Conservation (phyloP, 2,113 vertebrate genomes). For the Paramormyrops kingsleyae region DNA sequence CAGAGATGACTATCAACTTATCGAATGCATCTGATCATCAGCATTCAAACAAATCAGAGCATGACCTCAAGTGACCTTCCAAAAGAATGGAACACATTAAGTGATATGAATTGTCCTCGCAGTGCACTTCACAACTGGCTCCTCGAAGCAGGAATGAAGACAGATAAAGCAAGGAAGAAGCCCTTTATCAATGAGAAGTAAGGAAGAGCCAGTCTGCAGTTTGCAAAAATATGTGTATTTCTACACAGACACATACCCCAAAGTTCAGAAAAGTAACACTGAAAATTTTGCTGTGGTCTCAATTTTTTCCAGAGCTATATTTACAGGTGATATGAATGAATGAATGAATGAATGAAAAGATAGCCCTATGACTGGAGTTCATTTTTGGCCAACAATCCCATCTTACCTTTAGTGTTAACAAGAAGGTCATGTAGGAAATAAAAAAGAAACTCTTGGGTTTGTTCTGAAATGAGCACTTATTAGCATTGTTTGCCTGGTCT, state of each 20-base stretch:
- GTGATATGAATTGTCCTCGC: background rate
- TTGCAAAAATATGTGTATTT: background rate
- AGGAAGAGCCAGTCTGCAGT: background rate
- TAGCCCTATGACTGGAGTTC: background rate
- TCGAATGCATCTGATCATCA: no score
- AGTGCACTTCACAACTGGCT: background rate
- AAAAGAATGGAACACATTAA: background rate
- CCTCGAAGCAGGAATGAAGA: background rate
- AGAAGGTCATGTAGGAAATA: background rate
- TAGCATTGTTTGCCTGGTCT: background rate
- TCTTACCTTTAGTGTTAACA: background rate
- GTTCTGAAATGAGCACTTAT: background rate
- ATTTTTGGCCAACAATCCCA: background rate
- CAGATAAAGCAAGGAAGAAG: background rate
- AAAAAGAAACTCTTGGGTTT: background rate
- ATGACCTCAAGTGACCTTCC: background rate
- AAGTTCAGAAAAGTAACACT: background rate
- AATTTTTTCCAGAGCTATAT: background rate
- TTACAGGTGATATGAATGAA: background rate
- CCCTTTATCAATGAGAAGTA: background rate
- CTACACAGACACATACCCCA: background rate
- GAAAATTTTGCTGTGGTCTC: background rate
- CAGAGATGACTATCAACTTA: background rate
- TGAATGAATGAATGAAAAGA: background rate
- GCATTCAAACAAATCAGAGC: background rate